Conservation (phyloP, 2,113 vertebrate species). For the Podocnemis expansa region DNA sequence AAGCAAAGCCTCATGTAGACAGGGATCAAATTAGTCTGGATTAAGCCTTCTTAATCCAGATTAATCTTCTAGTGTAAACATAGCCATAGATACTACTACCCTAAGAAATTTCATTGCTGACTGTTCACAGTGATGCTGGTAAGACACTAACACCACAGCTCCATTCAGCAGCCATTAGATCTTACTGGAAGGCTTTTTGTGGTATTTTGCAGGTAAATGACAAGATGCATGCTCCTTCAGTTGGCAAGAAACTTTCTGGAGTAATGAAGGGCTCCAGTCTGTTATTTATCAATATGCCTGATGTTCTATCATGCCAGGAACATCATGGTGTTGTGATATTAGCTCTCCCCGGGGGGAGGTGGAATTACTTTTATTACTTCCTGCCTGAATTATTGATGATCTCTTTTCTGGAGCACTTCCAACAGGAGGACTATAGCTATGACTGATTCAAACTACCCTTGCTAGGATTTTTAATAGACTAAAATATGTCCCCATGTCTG, state of each 20-base stretch:
- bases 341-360: conserved; percentile 48
- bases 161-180: conserved; percentile 15
- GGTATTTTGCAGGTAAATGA: conserved; percentile 1
- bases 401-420: conserved; percentile 56
- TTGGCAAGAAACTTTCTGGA: not conserved
- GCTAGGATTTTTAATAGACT: conserved; percentile 5
- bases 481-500: conserved; percentile 9
- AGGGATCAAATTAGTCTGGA: too few species aligned
- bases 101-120: not conserved
- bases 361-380: conserved; percentile 65
- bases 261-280: not conserved
- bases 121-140: not conserved
- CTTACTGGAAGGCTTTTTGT: not conserved
- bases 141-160: not conserved
- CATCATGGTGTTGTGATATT: conserved; percentile 37
- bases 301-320: conserved; percentile 40
- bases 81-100: too few species aligned
- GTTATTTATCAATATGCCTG: conserved; percentile 55
- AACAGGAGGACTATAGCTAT: not conserved
- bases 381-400: conserved; percentile 51
- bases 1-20: too few species aligned
- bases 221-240: conserved; percentile 1
- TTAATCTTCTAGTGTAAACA: too few species aligned
- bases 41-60: too few species aligned
- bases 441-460: conserved; percentile 2